Percentiles rank a stretch among this genome's conserved stretches.
Conservation (phyloP, 2,888 invertebrate species). For the Epsilonema sp. region DNA sequence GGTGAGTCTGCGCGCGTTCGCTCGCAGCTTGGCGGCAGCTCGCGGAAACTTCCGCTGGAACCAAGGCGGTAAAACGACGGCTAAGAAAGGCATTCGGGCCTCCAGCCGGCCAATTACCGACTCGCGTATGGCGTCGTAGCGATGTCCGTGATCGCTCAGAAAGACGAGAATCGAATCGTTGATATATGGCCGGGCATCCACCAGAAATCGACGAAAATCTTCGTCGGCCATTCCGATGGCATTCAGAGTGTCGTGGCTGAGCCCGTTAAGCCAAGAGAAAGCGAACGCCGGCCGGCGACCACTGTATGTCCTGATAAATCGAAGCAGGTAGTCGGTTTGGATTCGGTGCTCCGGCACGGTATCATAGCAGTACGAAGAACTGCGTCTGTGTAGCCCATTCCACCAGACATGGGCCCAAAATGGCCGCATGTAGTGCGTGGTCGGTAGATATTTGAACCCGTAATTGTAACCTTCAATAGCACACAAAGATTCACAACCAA, state of each 20-base stretch:
- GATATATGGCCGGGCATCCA: conserved; percentile 11
- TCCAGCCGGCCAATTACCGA: conserved; percentile 32
- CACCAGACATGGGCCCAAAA: conserved; percentile 16
- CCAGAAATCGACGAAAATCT: conserved; percentile 13
- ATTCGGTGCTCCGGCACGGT: conserved; percentile 12
- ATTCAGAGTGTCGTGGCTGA: conserved; percentile 16
- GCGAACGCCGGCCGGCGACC: conserved; percentile 13
- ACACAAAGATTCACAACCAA: too few species aligned
- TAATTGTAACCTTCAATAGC: conserved; percentile 12
- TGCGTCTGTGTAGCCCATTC: conserved; percentile 13
- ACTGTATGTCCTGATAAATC: conserved; percentile 8
- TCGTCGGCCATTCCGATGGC: conserved; percentile 13
- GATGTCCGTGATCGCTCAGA: conserved; percentile 32
- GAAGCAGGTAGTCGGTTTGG: conserved; percentile 14
- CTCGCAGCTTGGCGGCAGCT: conserved; percentile 18
- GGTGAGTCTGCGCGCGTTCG: conserved; percentile 27
- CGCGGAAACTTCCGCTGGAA: conserved; percentile 24
- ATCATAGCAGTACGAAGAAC: conserved; percentile 16
- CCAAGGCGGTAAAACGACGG: conserved; percentile 25
- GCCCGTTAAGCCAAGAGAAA: conserved; percentile 17
- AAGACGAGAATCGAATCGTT: conserved; percentile 16
- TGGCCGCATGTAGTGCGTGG: conserved; percentile 29
- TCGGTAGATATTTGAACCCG: conserved; percentile 27
- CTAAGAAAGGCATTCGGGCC: conserved; percentile 31
- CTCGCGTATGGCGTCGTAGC: conserved; percentile 30